phyloP scores from a whole-genome alignment of 2,797 vertebrate species.

The Chaetophractus vellerosus region DNA sequence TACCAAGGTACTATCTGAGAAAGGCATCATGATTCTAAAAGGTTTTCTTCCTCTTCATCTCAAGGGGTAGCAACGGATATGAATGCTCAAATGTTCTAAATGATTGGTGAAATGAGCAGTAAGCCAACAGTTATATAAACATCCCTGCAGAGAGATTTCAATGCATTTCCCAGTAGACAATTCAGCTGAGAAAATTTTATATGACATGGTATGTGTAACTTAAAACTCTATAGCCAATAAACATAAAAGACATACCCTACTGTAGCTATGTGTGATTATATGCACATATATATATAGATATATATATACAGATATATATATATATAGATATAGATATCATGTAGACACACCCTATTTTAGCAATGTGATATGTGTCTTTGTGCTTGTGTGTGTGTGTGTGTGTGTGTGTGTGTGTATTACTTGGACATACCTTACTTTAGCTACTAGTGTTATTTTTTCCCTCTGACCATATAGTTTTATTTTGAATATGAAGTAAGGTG shows the following conservation, averaged over 20 bases:
- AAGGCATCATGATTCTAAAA: neutral
- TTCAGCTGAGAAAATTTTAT: conserved; percentile 21
- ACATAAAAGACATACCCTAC: neutral
- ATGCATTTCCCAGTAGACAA: neutral
- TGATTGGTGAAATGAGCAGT: neutral
- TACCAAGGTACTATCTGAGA: neutral
- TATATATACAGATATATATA: no score
- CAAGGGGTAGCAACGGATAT: neutral
- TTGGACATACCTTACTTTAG: conserved; percentile 14
- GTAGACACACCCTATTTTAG: neutral
- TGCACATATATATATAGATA: neutral
- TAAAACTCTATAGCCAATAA: conserved; percentile 37
- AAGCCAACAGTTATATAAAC: neutral
- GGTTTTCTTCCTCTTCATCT: neutral
- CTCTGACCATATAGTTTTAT: conserved; percentile 50
- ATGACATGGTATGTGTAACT: neutral
- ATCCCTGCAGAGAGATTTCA: conserved; percentile 9
- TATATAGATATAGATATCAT: neutral
- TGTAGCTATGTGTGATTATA: neutral
- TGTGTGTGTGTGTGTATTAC: neutral
- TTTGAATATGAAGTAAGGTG: conserved; percentile 73
- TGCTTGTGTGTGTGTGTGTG: neutral
- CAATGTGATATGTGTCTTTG: neutral
- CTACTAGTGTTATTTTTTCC: conserved; percentile 6
- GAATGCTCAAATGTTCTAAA: neutral